phyloP scores from a whole-genome alignment of 2,113 vertebrate genomes.

The Chaetodon auriga region DNA sequence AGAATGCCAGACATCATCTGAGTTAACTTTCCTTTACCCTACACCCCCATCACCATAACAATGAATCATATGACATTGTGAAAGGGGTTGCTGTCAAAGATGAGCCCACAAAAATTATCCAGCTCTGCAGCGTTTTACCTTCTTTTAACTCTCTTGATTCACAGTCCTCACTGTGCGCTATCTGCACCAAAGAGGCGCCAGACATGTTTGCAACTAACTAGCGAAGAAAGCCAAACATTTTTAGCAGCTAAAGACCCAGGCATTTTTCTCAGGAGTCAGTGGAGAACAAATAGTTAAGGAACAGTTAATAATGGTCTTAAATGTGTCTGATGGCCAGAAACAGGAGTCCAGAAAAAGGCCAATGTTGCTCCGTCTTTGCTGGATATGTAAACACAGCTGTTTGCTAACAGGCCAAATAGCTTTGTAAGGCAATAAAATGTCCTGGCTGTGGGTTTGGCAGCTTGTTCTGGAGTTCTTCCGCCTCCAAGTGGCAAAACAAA shows the following conservation, averaged over 20 bases:
- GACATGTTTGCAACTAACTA: not conserved
- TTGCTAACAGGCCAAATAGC: not conserved
- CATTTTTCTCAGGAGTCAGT: not conserved
- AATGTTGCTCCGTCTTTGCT: not conserved
- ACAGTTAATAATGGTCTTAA: not conserved
- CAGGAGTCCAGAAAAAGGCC: not conserved
- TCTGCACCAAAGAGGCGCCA: not conserved
- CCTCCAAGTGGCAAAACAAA: not conserved
- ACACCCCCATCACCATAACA: not conserved
- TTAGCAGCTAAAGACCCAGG: not conserved
- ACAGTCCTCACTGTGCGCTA: not conserved
- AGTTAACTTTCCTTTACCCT: not conserved
- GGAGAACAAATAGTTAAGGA: not conserved
- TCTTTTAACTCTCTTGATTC: not conserved
- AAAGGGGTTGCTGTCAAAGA: not conserved
- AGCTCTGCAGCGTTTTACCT: not conserved
- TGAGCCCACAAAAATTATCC: not conserved
- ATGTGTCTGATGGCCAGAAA: not conserved
- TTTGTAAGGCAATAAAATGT: not conserved
- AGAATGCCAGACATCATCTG: not conserved
- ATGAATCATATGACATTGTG: not conserved
- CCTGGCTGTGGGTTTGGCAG: not conserved
- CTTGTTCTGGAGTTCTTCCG: not conserved
- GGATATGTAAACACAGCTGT: not conserved
- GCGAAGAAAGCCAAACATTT: not conserved